A percentile compares a stretch with the other conserved stretches of the same genome.
Conservation (phyloP, 2,113 vertebrate genomes). For the Malurus cyaneus region DNA sequence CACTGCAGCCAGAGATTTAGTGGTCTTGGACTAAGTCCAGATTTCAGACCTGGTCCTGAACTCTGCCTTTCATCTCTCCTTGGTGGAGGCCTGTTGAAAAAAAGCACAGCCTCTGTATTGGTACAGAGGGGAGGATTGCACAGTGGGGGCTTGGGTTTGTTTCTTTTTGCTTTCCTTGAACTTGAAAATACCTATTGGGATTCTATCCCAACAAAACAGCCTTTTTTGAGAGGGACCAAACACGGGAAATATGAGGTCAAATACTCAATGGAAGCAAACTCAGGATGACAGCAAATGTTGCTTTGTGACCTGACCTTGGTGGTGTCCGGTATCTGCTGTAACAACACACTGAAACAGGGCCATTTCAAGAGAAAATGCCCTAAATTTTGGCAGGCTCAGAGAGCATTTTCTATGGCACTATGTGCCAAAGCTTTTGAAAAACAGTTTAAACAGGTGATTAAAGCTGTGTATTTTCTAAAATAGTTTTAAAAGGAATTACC, state of each 20-base stretch:
- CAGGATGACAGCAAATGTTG: not conserved
- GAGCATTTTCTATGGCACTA: not conserved
- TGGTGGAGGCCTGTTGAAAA: not conserved
- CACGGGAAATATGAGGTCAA: not conserved
- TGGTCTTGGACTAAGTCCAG: not conserved
- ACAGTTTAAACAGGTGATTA: not conserved
- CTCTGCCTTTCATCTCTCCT: not conserved
- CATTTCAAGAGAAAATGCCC: not conserved
- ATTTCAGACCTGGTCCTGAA: conserved; percentile 4
- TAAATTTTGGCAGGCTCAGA: not conserved
- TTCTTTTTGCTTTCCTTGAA: not conserved
- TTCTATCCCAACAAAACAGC: not conserved
- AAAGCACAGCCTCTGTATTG: not conserved
- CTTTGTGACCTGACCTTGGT: not conserved
- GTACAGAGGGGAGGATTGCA: not conserved
- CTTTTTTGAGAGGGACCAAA: not conserved
- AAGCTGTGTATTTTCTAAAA: not conserved
- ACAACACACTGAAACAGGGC: not conserved
- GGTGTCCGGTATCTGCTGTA: not conserved
- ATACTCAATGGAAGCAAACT: not conserved
- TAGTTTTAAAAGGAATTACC: not conserved
- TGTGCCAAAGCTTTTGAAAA: not conserved
- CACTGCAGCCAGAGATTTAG: not conserved
- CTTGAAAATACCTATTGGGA: not conserved
- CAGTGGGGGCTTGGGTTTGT: not conserved